Evolutionary conservation across 2,113 vertebrate species (phyloP), one percentile per base, ranked within the genome.

Genomic region (Festucalex cinctus): DNA sequence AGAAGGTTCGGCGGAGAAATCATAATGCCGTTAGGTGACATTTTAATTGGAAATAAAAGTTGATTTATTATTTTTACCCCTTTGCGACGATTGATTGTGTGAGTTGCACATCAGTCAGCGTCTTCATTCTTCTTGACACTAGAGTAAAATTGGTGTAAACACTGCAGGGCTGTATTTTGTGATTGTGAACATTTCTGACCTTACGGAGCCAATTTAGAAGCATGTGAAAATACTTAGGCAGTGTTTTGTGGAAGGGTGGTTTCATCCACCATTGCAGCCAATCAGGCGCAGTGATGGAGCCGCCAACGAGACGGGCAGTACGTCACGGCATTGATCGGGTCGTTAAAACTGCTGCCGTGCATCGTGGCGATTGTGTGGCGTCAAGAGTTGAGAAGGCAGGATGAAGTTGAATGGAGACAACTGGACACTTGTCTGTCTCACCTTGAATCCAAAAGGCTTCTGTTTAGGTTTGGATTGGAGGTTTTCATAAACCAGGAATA

Each of bases 41-140:
- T 82, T 89, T 90, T 91, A 90, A 90, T 88, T 88, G 81, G 74
- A 79, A 86, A 81, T 87, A 69, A 86, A 88, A 81, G 77, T 39
- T 43, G 70, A 85, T 86, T 88, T 80, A 75, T 85, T 32, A 32
- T 32, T 32, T 87, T 76, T 77, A 8, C 71, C 58, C 73, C 69
- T 80, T 82, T 80, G 54, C 82, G 79, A 84, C 62, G 36, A 76
- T 80, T 74, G 73, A 76, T 72, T 2, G 13, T 35, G 5, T 20
- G 22, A 26, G 32, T 2, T 20, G 2, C 28, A 32, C 56, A 14
- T 19, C 26, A 10, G 26, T 16, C n/a, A n/a, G 39, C 12, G 39
- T 41, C n/a, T 2, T 8, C 51, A n/a, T 53, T 2, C 20, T 51
- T 53, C 51, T n/a, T 24, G 51, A 32, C 28, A 4, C 28, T 2